Conservation (phyloP, 2,113 vertebrate species). For the Pao palembangensis region DNA sequence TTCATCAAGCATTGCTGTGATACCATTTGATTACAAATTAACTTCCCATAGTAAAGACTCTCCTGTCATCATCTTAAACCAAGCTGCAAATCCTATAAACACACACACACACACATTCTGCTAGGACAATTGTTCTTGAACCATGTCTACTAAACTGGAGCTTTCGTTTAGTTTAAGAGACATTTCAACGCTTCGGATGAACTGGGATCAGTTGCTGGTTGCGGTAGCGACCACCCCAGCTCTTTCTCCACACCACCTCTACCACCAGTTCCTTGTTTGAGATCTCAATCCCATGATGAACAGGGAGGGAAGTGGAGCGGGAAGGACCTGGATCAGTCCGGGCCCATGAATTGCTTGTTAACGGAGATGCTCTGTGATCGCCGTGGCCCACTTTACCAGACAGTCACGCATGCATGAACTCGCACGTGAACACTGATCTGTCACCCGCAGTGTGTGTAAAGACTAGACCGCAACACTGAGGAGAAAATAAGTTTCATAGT, state of each 20-base stretch:
- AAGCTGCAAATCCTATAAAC: neutral
- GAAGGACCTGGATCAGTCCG: slow-evolving; percentile 29
- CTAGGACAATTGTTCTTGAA: slow-evolving; percentile 28
- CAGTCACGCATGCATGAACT: slow-evolving; percentile 10
- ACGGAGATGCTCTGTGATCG: slow-evolving; percentile 39
- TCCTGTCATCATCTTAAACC: neutral
- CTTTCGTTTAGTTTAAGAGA: slow-evolving; percentile 28
- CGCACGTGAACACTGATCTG: neutral
- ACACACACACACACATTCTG: neutral
- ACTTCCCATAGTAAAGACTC: neutral
- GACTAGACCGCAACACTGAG: slow-evolving; percentile 22
- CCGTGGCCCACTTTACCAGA: slow-evolving; percentile 40
- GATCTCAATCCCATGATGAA: slow-evolving; percentile 26
- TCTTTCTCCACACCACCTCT: slow-evolving; percentile 14
- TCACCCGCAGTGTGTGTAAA: slow-evolving; percentile 1
- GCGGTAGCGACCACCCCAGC: slow-evolving; percentile 23
- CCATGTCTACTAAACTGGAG: slow-evolving; percentile 36
- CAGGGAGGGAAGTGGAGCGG: slow-evolving; percentile 7
- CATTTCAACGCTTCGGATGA: slow-evolving; percentile 16
- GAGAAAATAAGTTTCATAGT: slow-evolving; percentile 34
- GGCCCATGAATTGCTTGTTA: slow-evolving; percentile 44
- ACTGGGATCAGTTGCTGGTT: slow-evolving; percentile 31
- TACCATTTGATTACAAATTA: slow-evolving; percentile 41
- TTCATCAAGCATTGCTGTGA: slow-evolving; percentile 11
- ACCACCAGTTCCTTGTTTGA: slow-evolving; percentile 24